These are phyloP conservation scores for Murina feae DNA, from an alignment of 2,113 vertebrate genomes.

Conservation along the genomic window DNA sequence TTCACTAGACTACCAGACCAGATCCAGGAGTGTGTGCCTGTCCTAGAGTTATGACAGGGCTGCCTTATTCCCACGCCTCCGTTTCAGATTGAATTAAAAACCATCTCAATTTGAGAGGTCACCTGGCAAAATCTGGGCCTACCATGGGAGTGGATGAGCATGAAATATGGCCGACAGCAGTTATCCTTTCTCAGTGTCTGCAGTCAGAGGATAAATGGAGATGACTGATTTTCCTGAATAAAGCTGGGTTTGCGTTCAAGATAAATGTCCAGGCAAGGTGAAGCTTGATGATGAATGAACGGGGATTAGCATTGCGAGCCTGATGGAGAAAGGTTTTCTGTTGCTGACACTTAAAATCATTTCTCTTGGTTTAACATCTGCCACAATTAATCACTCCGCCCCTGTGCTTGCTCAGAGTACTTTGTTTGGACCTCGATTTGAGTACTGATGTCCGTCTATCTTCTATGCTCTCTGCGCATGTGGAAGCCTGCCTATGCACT, in stretches of 20 bases:
- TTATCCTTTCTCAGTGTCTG: background rate
- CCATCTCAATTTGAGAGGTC: background rate
- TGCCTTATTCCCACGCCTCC: background rate
- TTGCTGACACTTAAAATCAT: slow-evolving; percentile 62
- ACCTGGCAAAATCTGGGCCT: background rate
- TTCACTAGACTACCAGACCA: background rate
- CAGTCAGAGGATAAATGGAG: slow-evolving; percentile 17
- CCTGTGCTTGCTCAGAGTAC: slow-evolving; percentile 27
- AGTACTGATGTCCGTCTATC: slow-evolving; percentile 6
- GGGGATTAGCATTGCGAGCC: slow-evolving; percentile 52
- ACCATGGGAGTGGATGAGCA: background rate
- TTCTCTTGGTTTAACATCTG: slow-evolving; percentile 65
- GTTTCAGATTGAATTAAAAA: background rate
- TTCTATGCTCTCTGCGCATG: background rate
- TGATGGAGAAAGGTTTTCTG: slow-evolving; percentile 55
- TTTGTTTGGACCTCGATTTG: slow-evolving; percentile 37
- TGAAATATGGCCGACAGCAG: background rate
- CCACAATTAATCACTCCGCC: slow-evolving; percentile 55
- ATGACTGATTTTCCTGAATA: slow-evolving; percentile 44
- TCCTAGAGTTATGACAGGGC: background rate
- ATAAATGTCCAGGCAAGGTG: slow-evolving; percentile 51
- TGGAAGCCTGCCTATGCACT: background rate
- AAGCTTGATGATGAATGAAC: slow-evolving; percentile 59
- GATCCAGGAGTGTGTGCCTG: background rate
- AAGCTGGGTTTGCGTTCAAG: slow-evolving; percentile 40